Evolutionary conservation across 2,888 invertebrate genomes (phyloP).

Genomic region (Nemapogon koenigi): DNA sequence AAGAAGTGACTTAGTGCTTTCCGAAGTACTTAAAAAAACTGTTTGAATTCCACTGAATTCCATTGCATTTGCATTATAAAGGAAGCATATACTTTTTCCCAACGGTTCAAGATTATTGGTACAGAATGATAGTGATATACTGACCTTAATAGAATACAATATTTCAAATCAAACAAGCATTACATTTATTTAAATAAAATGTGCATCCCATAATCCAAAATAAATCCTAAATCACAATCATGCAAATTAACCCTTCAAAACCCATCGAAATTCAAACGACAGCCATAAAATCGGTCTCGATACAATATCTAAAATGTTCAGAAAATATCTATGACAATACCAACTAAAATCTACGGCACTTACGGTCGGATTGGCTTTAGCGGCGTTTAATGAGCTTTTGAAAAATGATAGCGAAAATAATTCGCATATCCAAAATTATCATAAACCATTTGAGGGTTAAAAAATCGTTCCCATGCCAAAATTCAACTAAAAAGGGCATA

Average conservation of each 20-base stretch:
- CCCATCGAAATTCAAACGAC: constrained; percentile 50
- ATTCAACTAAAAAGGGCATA: not conserved
- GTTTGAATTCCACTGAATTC: too few relatives aligned
- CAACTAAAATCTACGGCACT: constrained; percentile 39
- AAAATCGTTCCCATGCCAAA: constrained; percentile 13
- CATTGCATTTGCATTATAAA: too few relatives aligned
- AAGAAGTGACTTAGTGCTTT: too few relatives aligned
- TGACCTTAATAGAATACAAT: too few relatives aligned
- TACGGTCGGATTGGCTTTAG: constrained; percentile 43
- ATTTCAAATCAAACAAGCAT: too few relatives aligned
- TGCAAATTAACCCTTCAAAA: constrained; percentile 51
- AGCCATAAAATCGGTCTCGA: constrained; percentile 54
- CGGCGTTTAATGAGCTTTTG: constrained; percentile 58
- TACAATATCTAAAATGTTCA: constrained; percentile 43
- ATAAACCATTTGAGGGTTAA: constrained; percentile 50
- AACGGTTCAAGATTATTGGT: too few relatives aligned
- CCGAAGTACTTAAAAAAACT: too few relatives aligned
- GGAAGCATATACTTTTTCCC: too few relatives aligned
- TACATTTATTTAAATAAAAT: too few relatives aligned
- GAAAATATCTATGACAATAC: constrained; percentile 22
- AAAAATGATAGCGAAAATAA: constrained; percentile 63
- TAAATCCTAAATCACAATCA: constrained; percentile 57
- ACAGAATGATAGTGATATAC: too few relatives aligned
- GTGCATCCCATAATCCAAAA: constrained; percentile 28
- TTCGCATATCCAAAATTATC: constrained; percentile 46